These are phyloP conservation scores for Trypoxylon attenuatum DNA, from an alignment of 2,888 invertebrate species.

Conservation along the genomic window DNA sequence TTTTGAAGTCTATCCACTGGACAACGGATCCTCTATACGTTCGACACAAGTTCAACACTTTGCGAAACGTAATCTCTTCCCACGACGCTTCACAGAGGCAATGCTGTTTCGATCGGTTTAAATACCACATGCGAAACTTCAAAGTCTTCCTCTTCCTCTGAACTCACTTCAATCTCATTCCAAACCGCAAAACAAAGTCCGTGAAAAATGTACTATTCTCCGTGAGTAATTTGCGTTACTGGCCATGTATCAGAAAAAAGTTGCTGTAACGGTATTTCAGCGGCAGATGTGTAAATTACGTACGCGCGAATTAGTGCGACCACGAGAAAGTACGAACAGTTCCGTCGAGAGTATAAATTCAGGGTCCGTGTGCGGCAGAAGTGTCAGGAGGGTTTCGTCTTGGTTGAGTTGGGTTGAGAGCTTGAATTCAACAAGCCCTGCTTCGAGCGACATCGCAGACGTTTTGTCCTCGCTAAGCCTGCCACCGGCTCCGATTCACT, in stretches of 20 bases:
- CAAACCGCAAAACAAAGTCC: no score
- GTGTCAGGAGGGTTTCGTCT: conserved; percentile 15
- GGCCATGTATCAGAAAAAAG: no score
- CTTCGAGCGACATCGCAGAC: background rate
- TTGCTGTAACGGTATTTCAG: conserved; percentile 5
- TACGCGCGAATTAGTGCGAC: conserved; percentile 17
- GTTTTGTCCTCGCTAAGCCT: background rate
- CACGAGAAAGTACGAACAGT: conserved; percentile 12
- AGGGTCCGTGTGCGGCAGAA: background rate
- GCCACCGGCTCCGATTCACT: background rate
- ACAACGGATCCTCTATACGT: background rate
- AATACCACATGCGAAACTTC: background rate
- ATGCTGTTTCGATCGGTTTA: background rate
- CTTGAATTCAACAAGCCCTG: conserved; percentile 13
- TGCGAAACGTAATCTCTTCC: background rate
- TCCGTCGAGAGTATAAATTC: conserved; percentile 31
- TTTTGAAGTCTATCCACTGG: background rate
- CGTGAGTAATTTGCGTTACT: no score
- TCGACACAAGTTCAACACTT: background rate
- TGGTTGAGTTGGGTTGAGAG: conserved; percentile 13
- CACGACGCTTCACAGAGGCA: background rate
- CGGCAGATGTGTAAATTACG: conserved; percentile 20
- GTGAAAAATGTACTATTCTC: no score
- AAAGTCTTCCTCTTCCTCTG: background rate
- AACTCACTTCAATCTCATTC: no score